Evolutionary conservation across 2,888 invertebrate species (phyloP).

Genomic region (Steinernema scapterisci): DNA sequence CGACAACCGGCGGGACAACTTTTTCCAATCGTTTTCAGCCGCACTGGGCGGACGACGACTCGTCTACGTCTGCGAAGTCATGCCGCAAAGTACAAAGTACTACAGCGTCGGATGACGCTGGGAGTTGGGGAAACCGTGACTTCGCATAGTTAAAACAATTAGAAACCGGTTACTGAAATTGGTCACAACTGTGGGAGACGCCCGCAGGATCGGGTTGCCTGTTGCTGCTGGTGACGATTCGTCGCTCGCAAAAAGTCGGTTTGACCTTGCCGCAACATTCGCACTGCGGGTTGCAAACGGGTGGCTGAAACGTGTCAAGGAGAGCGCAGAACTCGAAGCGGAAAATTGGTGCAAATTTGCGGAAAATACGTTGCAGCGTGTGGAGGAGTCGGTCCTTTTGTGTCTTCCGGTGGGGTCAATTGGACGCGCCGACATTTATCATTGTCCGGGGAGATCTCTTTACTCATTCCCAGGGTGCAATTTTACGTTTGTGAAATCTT

Average conservation of each 20-base stretch:
- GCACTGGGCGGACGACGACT: not conserved
- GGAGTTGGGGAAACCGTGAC: not conserved
- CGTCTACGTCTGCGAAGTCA: too few relatives aligned
- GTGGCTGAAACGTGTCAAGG: not conserved
- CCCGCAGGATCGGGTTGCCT: too few relatives aligned
- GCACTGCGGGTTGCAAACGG: slow-evolving; percentile 16
- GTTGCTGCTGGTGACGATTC: too few relatives aligned
- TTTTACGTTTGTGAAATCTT: too few relatives aligned
- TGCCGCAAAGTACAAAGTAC: slow-evolving; percentile 23
- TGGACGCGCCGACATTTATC: too few relatives aligned
- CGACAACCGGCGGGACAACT: not conserved
- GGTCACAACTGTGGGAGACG: not conserved
- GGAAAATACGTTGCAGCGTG: not conserved
- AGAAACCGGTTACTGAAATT: not conserved
- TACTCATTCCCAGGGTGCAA: too few relatives aligned
- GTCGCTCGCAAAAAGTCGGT: too few relatives aligned
- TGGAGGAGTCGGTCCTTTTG: not conserved
- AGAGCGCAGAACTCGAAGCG: not conserved
- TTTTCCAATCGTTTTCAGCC: not conserved
- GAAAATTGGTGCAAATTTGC: slow-evolving; percentile 16
- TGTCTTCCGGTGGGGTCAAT: too few relatives aligned
- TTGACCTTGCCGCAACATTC: slow-evolving; percentile 20
- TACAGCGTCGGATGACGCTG: not conserved
- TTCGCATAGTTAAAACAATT: not conserved
- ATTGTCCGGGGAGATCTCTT: too few relatives aligned